Conservation (phyloP, 2,888 invertebrate genomes). For the Mechanitis mazaeus region DNA sequence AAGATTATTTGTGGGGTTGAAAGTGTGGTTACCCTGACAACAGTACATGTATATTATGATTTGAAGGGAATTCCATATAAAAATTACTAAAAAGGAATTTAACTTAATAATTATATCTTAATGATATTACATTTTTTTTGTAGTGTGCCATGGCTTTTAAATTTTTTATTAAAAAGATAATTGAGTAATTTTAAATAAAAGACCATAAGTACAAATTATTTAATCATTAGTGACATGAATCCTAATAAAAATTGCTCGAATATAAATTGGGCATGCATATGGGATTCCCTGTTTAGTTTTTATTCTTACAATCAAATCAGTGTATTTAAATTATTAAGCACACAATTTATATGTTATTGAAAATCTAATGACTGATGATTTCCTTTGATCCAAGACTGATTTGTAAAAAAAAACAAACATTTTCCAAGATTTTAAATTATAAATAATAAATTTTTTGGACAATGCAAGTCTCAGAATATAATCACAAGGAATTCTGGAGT, state of each 20-base stretch:
- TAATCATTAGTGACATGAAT: background rate
- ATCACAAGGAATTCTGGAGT: slow-evolving; percentile 1
- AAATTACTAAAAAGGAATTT: background rate
- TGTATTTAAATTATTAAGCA: slow-evolving; percentile 23
- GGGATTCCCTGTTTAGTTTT: slow-evolving; percentile 52
- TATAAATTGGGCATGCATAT: slow-evolving; percentile 20
- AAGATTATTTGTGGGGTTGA: slow-evolving; percentile 36
- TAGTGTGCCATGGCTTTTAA: slow-evolving; percentile 1
- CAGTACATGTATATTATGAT: slow-evolving; percentile 35
- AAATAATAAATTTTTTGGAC: slow-evolving; percentile 12
- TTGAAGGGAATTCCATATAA: slow-evolving; percentile 55
- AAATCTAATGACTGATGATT: slow-evolving; percentile 36
- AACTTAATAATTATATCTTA: background rate
- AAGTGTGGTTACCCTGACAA: slow-evolving; percentile 56
- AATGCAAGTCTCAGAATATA: background rate
- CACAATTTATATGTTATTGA: slow-evolving; percentile 18
- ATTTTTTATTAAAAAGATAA: background rate
- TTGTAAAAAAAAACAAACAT: slow-evolving; percentile 37
- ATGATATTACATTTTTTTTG: background rate
- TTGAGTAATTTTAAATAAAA: slow-evolving; percentile 1
- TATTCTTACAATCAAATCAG: slow-evolving; percentile 26
- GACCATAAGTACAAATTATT: slow-evolving; percentile 5
- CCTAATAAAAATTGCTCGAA: background rate
- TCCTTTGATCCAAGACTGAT: slow-evolving; percentile 68
- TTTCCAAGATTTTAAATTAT: slow-evolving; percentile 25